These are phyloP conservation scores for Pollenia angustigena DNA, from an alignment of 2,888 invertebrate species.

Conservation along the genomic window DNA sequence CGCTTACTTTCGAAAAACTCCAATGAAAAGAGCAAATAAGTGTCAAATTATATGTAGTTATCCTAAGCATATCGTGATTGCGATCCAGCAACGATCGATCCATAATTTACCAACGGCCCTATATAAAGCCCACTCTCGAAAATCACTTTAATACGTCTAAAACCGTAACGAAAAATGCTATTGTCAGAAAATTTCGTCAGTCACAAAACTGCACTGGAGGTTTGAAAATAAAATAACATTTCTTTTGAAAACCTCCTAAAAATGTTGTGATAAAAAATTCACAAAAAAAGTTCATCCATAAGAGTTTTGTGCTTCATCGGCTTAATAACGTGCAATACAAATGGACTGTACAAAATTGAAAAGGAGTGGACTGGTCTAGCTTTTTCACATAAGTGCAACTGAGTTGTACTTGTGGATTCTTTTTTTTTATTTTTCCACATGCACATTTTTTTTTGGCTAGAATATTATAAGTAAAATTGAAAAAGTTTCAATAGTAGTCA, in stretches of 20 bases:
- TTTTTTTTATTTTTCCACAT: background rate
- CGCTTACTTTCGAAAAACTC: too few relatives aligned
- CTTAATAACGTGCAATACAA: slow-evolving; percentile 68
- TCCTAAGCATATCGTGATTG: too few relatives aligned
- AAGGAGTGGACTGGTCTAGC: slow-evolving; percentile 60
- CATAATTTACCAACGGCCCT: too few relatives aligned
- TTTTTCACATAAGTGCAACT: slow-evolving; percentile 58
- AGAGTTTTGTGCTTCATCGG: slow-evolving; percentile 71
- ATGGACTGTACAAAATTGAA: slow-evolving; percentile 64
- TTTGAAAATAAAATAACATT: slow-evolving; percentile 23
- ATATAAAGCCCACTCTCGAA: too few relatives aligned
- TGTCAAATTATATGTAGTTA: too few relatives aligned
- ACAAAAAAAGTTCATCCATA: slow-evolving; percentile 51
- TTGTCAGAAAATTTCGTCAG: too few relatives aligned
- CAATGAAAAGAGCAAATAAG: too few relatives aligned
- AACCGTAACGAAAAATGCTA: too few relatives aligned
- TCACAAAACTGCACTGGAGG: background rate
- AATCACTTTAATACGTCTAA: too few relatives aligned
- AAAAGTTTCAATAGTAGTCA: slow-evolving; percentile 62
- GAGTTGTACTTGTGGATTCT: slow-evolving; percentile 35
- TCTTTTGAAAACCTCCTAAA: slow-evolving; percentile 46
- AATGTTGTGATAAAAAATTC: slow-evolving; percentile 25
- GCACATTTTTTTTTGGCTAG: slow-evolving; percentile 62
- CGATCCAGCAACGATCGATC: too few relatives aligned
- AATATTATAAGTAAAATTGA: slow-evolving; percentile 67